Base-by-base conservation (phyloP, 2,113 vertebrate species). In the Tragelaphus strepsiceros region DNA sequence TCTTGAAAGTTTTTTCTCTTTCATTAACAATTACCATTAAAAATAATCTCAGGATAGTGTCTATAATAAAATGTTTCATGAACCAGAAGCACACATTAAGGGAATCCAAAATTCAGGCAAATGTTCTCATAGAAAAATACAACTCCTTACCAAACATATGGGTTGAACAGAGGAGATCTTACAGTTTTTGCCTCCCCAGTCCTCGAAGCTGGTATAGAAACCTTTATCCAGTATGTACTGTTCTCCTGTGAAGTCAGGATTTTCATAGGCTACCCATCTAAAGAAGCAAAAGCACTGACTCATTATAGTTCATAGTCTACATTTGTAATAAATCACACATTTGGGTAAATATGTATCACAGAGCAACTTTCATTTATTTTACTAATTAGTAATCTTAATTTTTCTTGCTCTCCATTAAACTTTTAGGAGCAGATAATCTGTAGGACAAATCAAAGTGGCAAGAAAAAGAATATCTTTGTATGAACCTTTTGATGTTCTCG, bases 221-320 rank as follows among this genome's bases (percentile, higher is more conserved):
- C 99, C 99, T 98, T 99, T 99, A 98, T 99, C 99, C 97, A 99
- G 98, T 71, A 99, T 85, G 16, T 99, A 99, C 78, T 99, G 98
- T 94, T 99, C 99, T 43, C 99, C 99, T 0, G 99, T 99, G 98
- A 99, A 99, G 17, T 99, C 99, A 1, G 99, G 98, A 53, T 99
- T 99, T 98, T 99, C 99, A 96, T 99, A 99, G 21, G 99, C 99
- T 96, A 99, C 99, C 99, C 99, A 99, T 26, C 99, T 99, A 97
- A 90, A 97, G 87, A 91, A 84, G 96, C 6, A 67, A 96, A 88
- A 87, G 58, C 17, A 81, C 1, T 58, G 43, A 71, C n/a, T 61
- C 28, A 16, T 87, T 64, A 88, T 0, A 51, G n/a, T 46, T 94
- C 56, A 8, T 94, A 64, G 0, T 59, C 97, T 6, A 12, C 64